A percentile compares a stretch with the other conserved stretches of the same genome.
phyloP scores from a whole-genome alignment of 2,113 vertebrate genomes.

The Rhipidura dahli region DNA sequence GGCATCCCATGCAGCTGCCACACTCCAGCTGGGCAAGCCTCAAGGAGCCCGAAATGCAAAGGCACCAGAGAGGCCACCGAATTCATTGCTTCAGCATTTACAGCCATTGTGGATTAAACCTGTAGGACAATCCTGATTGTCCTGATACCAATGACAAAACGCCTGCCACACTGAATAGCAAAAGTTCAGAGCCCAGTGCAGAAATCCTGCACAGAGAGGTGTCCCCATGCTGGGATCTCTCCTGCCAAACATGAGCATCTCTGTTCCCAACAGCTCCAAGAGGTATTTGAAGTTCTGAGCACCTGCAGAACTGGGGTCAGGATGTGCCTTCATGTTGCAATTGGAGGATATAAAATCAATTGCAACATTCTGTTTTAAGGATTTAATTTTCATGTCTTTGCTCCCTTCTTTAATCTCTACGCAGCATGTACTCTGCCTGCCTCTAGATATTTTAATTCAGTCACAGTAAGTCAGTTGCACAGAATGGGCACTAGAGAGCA shows the following conservation, averaged over 20 bases:
- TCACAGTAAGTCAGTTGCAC: slow-evolving; percentile 60
- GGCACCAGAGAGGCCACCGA: neutral
- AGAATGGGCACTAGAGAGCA: slow-evolving; percentile 62
- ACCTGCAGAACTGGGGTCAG: slow-evolving; percentile 8
- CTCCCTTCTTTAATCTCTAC: slow-evolving; percentile 64
- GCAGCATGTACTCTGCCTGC: slow-evolving; percentile 61
- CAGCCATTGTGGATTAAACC: neutral
- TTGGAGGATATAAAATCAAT: slow-evolving; percentile 37
- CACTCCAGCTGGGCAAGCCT: neutral
- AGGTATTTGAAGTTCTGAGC: neutral
- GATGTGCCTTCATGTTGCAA: neutral
- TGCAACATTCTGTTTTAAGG: slow-evolving; percentile 36
- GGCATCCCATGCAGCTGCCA: neutral
- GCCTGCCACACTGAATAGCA: neutral
- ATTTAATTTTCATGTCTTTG: slow-evolving; percentile 54
- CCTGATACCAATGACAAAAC: neutral
- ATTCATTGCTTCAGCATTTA: neutral
- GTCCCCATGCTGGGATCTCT: neutral
- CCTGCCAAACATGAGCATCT: neutral
- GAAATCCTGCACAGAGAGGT: neutral
- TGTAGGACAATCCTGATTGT: neutral
- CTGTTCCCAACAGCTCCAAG: neutral
- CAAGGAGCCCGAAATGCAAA: neutral
- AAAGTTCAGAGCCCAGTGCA: neutral
- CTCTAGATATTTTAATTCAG: slow-evolving; percentile 64